Conservation (phyloP, 2,888 invertebrate species). For the Drosophila prolongata region DNA sequence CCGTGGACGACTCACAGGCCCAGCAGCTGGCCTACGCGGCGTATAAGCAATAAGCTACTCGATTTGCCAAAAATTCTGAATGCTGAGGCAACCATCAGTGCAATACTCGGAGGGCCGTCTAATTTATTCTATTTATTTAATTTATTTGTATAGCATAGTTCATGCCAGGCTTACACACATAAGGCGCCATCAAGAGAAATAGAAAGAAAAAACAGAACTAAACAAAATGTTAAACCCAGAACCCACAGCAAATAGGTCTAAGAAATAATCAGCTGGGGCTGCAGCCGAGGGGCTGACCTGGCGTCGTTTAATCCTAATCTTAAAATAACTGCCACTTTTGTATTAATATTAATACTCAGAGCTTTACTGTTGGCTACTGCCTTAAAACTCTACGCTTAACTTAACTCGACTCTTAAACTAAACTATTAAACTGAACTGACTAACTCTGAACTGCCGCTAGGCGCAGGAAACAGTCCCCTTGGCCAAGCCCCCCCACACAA, state of each 20-base stretch:
- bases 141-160: slow-evolving; percentile 73
- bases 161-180: slow-evolving; percentile 56
- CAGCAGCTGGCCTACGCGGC: slow-evolving; percentile 91
- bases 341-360: slow-evolving; percentile 74
- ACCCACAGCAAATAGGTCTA: slow-evolving; percentile 62
- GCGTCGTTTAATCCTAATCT: slow-evolving; percentile 45
- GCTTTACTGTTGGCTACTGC: slow-evolving; percentile 60
- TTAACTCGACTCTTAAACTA: slow-evolving; percentile 27
- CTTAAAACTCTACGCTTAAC: slow-evolving; percentile 45
- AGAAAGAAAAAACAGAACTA: slow-evolving; percentile 12
- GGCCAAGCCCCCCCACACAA: slow-evolving; percentile 16
- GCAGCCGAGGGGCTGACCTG: slow-evolving; percentile 17
- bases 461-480: slow-evolving; percentile 17
- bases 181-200: slow-evolving; percentile 61
- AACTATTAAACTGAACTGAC: slow-evolving; percentile 36
- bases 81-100: slow-evolving; percentile 60
- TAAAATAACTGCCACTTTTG: slow-evolving; percentile 55
- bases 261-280: slow-evolving; percentile 17
- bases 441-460: slow-evolving; percentile 28
- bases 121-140: slow-evolving; percentile 80
- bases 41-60: slow-evolving; percentile 73
- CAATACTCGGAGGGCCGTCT: slow-evolving; percentile 71
- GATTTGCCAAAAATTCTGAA: slow-evolving; percentile 25
- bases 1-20: slow-evolving; percentile 83
- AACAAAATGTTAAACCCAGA: slow-evolving; percentile 1